Evolutionary conservation across 2,797 vertebrate genomes (phyloP).

Genomic region (Allobates femoralis): DNA sequence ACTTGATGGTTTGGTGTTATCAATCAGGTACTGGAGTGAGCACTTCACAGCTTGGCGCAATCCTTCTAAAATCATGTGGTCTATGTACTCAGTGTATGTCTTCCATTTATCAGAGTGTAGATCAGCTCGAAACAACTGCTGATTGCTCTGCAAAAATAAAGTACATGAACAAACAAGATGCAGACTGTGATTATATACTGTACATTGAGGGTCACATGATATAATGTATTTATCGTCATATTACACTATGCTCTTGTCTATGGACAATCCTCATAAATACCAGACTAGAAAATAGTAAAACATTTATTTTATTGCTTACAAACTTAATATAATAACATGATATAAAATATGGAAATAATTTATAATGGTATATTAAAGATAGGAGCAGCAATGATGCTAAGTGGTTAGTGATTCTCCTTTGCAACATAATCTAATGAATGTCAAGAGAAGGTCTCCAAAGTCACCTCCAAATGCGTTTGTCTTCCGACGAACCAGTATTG

Average conservation of each 20-base stretch:
- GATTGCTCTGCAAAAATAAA: slow-evolving; percentile 80
- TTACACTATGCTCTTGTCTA: neutral
- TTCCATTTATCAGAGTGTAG: slow-evolving; percentile 78
- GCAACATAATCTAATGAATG: no score
- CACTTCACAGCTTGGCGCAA: slow-evolving; percentile 79
- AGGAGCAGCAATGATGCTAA: no score
- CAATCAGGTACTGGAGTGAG: slow-evolving; percentile 81
- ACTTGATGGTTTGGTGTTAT: slow-evolving; percentile 79
- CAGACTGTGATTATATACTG: neutral
- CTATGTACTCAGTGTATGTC: slow-evolving; percentile 79
- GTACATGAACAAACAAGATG: slow-evolving; percentile 60
- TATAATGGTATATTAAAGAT: no score
- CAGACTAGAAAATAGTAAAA: no score
- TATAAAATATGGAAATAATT: no score
- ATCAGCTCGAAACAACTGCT: slow-evolving; percentile 77
- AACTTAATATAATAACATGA: no score
- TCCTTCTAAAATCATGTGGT: slow-evolving; percentile 80
- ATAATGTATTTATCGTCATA: neutral
- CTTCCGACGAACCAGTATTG: neutral
- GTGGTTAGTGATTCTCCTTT: no score
- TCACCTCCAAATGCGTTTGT: neutral
- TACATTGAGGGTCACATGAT: neutral
- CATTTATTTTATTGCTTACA: no score
- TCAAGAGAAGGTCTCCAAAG: neutral
- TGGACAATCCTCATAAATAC: neutral